Evolutionary conservation across 2,113 vertebrate genomes (phyloP), one percentile per base, ranked within the genome.

Genomic region (Tyto alba): DNA sequence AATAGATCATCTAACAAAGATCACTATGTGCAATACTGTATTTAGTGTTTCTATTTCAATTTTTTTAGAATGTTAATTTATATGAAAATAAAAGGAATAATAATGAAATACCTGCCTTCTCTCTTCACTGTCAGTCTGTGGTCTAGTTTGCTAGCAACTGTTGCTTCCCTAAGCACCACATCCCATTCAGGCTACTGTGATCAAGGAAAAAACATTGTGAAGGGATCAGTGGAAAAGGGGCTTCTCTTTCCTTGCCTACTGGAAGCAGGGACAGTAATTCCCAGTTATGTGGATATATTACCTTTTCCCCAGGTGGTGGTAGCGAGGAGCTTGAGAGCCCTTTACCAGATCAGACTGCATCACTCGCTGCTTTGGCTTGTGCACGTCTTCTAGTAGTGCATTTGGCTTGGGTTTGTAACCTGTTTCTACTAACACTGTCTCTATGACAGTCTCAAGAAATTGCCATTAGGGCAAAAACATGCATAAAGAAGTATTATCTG

Each of bases 1-100:
- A 94, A 98, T 97, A 98, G 97, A 96, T 96, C 97, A 97, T 97
- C 97, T 98, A 98, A 98, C 98, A 97, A 97, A 98, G 96, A 98
- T 97, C 97, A 96, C 98, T 98, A 98, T 98, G 98, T 99, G 98
- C 98, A 99, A 98, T 98, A 98, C 94, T 98, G 97, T 98, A 98
- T 98, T 97, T 98, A 98, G 98, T 98, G 98, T 98, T 98, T 98
- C 98, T 98, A 98, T 98, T 98, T 94, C 97, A 94, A 98, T 97
- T 98, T 98, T 98, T 98, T 96, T 98, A 98, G 98, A 96, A 97
- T 97, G 97, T 97, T 98, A 98, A 98, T 98, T 99, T 99, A 98
- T 99, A 98, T 98, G 97, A 98, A 98, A 98, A 98, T 98, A 99
- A 99, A 99, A 98, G 96, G 97, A 98, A 98, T 98, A 98, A 98